Percentiles rank a stretch among this genome's conserved stretches.
These are phyloP conservation scores for Ploceus nigricollis DNA, from an alignment of 2,113 vertebrate species.

Conservation along the genomic window DNA sequence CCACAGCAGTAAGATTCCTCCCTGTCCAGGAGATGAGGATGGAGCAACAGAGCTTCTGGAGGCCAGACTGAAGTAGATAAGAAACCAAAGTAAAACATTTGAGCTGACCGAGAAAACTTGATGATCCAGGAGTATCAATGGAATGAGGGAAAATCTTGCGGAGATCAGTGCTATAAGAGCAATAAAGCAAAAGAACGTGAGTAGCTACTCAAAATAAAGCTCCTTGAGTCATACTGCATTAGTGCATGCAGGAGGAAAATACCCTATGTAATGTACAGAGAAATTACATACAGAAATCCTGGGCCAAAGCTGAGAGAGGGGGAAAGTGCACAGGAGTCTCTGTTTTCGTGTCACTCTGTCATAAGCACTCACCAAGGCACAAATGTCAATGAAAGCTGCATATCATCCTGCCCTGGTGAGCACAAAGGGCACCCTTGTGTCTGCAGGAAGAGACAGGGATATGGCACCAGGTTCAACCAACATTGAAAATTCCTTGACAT, in stretches of 20 bases:
- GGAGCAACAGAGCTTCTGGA: not conserved
- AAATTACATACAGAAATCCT: not conserved
- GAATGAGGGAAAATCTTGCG: not conserved
- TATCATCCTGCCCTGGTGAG: not conserved
- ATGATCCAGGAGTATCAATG: not conserved
- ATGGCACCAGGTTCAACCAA: not conserved
- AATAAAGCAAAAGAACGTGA: not conserved
- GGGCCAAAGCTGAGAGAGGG: not conserved
- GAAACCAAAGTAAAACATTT: not conserved
- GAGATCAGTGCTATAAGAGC: not conserved
- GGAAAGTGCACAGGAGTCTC: not conserved
- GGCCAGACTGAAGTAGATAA: not conserved
- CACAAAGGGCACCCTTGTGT: not conserved
- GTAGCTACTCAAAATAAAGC: slow-evolving; percentile 1
- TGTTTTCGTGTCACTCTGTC: not conserved
- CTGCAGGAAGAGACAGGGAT: not conserved
- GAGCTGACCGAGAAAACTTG: not conserved
- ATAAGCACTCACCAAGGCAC: not conserved
- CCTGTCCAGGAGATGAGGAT: not conserved
- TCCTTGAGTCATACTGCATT: not conserved
- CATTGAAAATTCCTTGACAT: not conserved
- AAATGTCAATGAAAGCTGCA: not conserved
- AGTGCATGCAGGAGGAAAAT: not conserved
- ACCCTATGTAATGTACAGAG: not conserved
- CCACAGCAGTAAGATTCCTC: not conserved